Conservation (phyloP, 1,140 invertebrate genomes). For the Battus philenor region DNA sequence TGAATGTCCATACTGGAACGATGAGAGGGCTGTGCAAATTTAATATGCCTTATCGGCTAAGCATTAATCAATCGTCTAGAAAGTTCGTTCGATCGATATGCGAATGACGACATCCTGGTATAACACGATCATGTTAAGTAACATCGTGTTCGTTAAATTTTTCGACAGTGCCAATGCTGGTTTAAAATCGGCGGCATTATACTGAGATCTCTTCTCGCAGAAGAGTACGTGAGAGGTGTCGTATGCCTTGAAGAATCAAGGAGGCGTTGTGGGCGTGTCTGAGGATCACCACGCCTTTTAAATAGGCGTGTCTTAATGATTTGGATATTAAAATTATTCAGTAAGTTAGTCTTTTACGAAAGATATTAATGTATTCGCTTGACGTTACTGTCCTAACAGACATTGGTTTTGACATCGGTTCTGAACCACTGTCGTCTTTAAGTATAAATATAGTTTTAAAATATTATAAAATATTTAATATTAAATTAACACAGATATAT, state of each 20-base stretch:
- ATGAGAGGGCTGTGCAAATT: constrained; percentile 9
- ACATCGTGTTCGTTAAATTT: constrained; percentile 28
- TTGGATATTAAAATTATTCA: constrained; percentile 19
- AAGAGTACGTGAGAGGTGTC: constrained; percentile 26
- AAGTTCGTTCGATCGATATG: constrained; percentile 66
- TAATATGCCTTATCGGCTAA: constrained; percentile 25
- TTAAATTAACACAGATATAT: not conserved
- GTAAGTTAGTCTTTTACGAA: constrained; percentile 4
- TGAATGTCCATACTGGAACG: too few relatives aligned
- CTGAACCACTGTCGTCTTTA: not conserved
- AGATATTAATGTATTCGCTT: too few relatives aligned
- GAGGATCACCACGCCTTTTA: constrained; percentile 39
- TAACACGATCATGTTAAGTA: constrained; percentile 35
- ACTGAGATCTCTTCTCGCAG: constrained; percentile 49
- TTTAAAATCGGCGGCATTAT: constrained; percentile 48
- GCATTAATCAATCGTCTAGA: constrained; percentile 68
- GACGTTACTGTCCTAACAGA: too few relatives aligned
- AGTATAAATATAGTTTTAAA: not conserved
- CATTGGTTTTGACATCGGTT: constrained; percentile 1
- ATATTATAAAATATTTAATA: not conserved
- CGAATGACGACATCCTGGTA: constrained; percentile 44
- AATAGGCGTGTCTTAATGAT: constrained; percentile 47
- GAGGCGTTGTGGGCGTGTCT: constrained; percentile 49
- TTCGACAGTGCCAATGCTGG: constrained; percentile 26
- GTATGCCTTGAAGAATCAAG: constrained; percentile 38